Base-by-base conservation (phyloP, 2,113 vertebrate species). In the Rhinoderma darwinii region DNA sequence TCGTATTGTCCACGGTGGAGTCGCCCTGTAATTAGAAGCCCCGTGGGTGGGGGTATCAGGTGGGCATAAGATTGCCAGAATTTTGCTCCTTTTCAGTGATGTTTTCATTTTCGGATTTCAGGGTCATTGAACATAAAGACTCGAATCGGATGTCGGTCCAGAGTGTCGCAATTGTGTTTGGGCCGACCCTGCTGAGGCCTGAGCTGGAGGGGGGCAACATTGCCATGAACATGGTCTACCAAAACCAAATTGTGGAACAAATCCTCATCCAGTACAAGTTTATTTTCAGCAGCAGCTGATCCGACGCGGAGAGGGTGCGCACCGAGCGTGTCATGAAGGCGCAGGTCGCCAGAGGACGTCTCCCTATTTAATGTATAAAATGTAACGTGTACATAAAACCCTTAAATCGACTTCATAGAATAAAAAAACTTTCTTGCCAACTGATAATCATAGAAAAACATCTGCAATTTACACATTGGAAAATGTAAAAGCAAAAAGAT, bases 201-300 rank as follows among this genome's bases (percentile, higher is more conserved):
- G 96, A 96, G 78, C 90, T 61, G 0, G 97, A 99, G 91, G 95
- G 95, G 0, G 39, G 89, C 18, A 98, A 94, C 94, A 96, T 99
- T 90, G 91, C 97, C 37, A 94, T 97, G 94, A 94, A 97, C 93
- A 99, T 97, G 97, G 96, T 98, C 88, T 98, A 96, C 91, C 98
- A 99, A 94, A 99, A 98, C 94, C 97, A 99, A 94, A 96, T 99
- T 70, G 97, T 99, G 68, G 97, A 99, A 89, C 95, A 96, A 70
- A 92, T 98, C 90, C 94, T 99, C 74, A 96, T 94, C n/a, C 94
- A 97, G 80, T 97, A 95, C 14, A 44, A 94, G 0, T 88, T 92
- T 11, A 93, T 99, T 89, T 99, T 99, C 92, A 90, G 88, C 0
- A 94, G 90, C 0, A 90, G 94, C 90, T 96, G 94, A 93, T 88